Evolutionary conservation across 1,140 invertebrate species (phyloP), one percentile per base, ranked within the genome.

Genomic region (Ptiloglossa arizonensis): DNA sequence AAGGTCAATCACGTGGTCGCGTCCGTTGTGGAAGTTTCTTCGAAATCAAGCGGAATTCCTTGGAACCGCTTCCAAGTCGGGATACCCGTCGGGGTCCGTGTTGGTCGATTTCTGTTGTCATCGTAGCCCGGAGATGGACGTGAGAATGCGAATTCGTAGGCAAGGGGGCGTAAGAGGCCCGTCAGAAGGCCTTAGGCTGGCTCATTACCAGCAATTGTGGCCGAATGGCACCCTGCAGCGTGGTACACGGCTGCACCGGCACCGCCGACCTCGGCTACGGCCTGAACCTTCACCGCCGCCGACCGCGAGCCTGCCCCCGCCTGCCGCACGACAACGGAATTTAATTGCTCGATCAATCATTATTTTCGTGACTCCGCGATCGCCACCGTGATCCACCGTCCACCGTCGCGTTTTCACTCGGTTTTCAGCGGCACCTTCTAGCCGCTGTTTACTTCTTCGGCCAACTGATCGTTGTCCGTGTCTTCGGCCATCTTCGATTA

Each of bases 321-420:
- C 81, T 32, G 82, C 75, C 86, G 72, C 89, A 90, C 89, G 90
- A 91, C 90, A 91, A 90, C 90, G 86, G 85, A 81, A 83, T 91
- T 92, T 92, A 92, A 91, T 92, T 91, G 89, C 90, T 91, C 90
- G 88, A 92, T 92, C 87, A 88, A 91, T 92, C 90, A 91, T 89
- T 91, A 91, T 89, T 89, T 86, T 87, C 82, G 80, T 87, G 66
- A 69, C 56, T 56, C n/a, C 81, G 69, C 67, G 67, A 77, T 79
- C 71, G 54, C 75, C 69, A 79, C 82, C 54, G 73, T 59, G 80
- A 82, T 81, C 64, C 54, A 52, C 52, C 69, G 69, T 71, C 60
- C 56, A 11, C 6, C 32, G 2, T 54, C 46, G 35, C 60, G n/a
- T 2, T 46, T 50, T 38, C 56, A 13, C n/a, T 17, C 29, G 27